Evolutionary conservation across 2,888 invertebrate species (phyloP), one percentile per base, ranked within the genome.

Genomic region (Ectemnius cavifrons): DNA sequence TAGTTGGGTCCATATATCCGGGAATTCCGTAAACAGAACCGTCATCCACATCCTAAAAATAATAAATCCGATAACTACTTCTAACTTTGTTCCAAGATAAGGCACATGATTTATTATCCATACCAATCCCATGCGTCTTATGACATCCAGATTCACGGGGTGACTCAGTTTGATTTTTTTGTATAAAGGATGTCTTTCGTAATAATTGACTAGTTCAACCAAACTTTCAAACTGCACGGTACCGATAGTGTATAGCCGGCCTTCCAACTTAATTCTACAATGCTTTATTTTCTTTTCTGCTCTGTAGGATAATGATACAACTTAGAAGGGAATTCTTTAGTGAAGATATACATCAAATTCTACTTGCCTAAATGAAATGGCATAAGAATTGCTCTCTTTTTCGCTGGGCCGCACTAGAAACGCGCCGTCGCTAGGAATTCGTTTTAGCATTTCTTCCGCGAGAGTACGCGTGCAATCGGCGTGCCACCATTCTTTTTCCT

Each of bases 271-370:
- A 76, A 99, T 97, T 63, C 98, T 94, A 91, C 99, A 99, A 90
- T 99, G 99, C 91, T 99, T 99, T 79, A 99, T 98, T 91, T 97
- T 97, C 66, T 95, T 96, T 85, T 97, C 97, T 2, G 97, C 96
- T 87, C 98, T 97, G 91, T 67, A 78, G 66, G 23, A 28, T 47
- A 63, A n/a, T 58, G 45, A 46, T 63, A 14, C 61, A 58, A 59
- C 6, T 8, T n/a, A 23, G 4, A 61, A 46, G 4, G 11, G 20
- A 60, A 37, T 14, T 28, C 18, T n/a, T 27, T 1, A 6, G 28
- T 4, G 20, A 20, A 58, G 16, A n/a, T 49, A 13, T 46, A 13
- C 37, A 13, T 70, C 63, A 6, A 49, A 27, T n/a, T 58, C 46
- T 28, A 74, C 77, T 85, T 89, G 96, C 94, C 97, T 95, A 91